phyloP scores from a whole-genome alignment of 2,888 invertebrate species.

The Cheilosia impressa region DNA sequence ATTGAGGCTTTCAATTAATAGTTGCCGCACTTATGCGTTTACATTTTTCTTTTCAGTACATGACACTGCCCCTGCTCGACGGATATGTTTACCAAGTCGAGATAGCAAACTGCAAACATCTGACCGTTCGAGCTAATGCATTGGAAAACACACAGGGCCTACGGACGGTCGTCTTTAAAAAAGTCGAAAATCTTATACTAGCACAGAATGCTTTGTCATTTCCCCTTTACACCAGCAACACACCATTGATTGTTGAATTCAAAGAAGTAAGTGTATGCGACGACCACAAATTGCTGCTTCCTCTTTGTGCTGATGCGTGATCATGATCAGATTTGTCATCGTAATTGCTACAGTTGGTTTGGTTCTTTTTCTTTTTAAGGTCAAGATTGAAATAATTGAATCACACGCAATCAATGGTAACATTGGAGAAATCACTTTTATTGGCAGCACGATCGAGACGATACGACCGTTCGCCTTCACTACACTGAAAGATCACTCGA shows the following conservation, averaged over 20 bases:
- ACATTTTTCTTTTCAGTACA: constrained; percentile 83
- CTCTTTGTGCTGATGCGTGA: constrained; percentile 14
- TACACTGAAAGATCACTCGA: constrained; percentile 87
- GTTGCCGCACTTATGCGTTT: background rate
- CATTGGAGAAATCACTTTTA: constrained; percentile 88
- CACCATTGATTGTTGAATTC: constrained; percentile 82
- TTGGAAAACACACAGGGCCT: constrained; percentile 87
- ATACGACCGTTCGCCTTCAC: constrained; percentile 90
- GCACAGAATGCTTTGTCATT: constrained; percentile 87
- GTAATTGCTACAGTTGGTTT: constrained; percentile 19
- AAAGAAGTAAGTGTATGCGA: constrained; percentile 78
- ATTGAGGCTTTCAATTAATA: constrained; percentile 27
- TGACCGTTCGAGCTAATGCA: constrained; percentile 86
- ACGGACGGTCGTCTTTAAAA: constrained; percentile 86
- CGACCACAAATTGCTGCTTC: constrained; percentile 40
- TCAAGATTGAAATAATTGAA: constrained; percentile 85
- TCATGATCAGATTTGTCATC: constrained; percentile 44
- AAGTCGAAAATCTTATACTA: constrained; percentile 87
- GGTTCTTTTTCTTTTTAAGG: constrained; percentile 74
- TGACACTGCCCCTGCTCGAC: constrained; percentile 84
- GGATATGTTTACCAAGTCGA: constrained; percentile 85
- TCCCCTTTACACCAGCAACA: constrained; percentile 84
- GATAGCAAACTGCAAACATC: constrained; percentile 87
- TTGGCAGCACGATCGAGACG: constrained; percentile 86
- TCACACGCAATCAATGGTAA: constrained; percentile 89